Percentiles rank a stretch among this genome's conserved stretches.
phyloP scores from a whole-genome alignment of 2,113 vertebrate genomes.

The Nibea albiflora region DNA sequence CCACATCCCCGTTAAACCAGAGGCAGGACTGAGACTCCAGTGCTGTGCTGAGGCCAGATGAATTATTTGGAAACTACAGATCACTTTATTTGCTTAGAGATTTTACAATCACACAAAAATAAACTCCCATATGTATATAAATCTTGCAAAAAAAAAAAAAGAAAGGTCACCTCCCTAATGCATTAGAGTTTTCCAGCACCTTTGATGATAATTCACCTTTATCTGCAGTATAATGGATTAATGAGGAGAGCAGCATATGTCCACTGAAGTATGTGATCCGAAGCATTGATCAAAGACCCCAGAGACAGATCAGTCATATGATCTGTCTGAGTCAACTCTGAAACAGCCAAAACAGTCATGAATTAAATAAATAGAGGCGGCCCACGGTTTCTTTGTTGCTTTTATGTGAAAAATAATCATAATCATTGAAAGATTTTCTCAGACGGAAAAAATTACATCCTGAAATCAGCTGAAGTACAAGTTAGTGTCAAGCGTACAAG shows the following conservation, averaged over 20 bases:
- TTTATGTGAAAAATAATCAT: neutral
- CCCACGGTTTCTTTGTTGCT: neutral
- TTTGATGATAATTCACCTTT: conserved; percentile 43
- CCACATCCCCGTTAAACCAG: conserved; percentile 50
- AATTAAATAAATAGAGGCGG: conserved; percentile 28
- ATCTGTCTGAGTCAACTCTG: conserved; percentile 28
- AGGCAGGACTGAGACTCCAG: neutral
- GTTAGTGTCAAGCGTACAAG: neutral
- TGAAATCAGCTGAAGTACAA: neutral
- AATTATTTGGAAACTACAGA: conserved; percentile 33
- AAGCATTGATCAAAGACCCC: conserved; percentile 64
- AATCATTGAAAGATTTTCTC: neutral
- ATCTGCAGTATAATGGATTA: conserved; percentile 11
- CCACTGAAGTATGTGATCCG: conserved; percentile 25
- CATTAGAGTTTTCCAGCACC: neutral
- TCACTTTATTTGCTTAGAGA: neutral
- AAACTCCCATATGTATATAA: neutral
- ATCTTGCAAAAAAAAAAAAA: neutral
- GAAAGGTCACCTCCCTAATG: neutral
- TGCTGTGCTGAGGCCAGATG: conserved; percentile 16
- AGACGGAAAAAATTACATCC: neutral
- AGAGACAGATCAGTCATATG: conserved; percentile 49
- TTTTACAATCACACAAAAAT: neutral
- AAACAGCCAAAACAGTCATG: conserved; percentile 29
- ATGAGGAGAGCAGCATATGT: conserved; percentile 48